A percentile compares a stretch with the other conserved stretches of the same genome.
Evolutionary conservation across 2,797 vertebrate species (phyloP).

Genomic region (Peromyscus nudipes): DNA sequence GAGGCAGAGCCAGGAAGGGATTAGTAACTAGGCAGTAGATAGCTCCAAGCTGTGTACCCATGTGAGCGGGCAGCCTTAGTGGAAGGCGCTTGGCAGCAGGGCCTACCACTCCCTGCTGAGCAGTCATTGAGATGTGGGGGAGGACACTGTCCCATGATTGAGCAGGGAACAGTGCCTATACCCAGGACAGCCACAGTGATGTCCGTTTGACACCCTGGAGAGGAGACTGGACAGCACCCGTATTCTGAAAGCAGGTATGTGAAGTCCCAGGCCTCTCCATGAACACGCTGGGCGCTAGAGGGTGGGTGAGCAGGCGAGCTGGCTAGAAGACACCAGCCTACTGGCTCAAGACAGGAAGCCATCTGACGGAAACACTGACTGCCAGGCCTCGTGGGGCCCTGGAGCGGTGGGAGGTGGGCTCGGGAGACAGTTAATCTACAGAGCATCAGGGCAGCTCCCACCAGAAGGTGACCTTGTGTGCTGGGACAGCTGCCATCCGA

Average conservation of each 20-base stretch:
- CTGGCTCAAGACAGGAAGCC: slow-evolving; percentile 78
- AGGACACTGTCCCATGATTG: neutral
- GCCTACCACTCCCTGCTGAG: slow-evolving; percentile 56
- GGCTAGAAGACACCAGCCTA: slow-evolving; percentile 49
- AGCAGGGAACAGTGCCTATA: neutral
- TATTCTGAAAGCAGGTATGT: neutral
- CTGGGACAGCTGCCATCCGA: slow-evolving; percentile 78
- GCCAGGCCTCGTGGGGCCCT: slow-evolving; percentile 68
- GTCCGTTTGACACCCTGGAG: slow-evolving; percentile 22
- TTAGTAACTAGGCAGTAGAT: slow-evolving; percentile 84
- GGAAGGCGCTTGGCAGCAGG: slow-evolving; percentile 71
- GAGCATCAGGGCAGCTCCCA: slow-evolving; percentile 62
- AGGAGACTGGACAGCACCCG: slow-evolving; percentile 40
- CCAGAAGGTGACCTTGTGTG: slow-evolving; percentile 84
- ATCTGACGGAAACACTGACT: slow-evolving; percentile 77
- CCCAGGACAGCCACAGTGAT: neutral
- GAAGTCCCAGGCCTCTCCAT: neutral
- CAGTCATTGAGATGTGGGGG: slow-evolving; percentile 14
- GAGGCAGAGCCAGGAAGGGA: slow-evolving; percentile 81
- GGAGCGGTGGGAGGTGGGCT: neutral
- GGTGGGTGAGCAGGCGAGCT: slow-evolving; percentile 22
- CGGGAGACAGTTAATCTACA: slow-evolving; percentile 74
- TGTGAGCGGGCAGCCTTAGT: slow-evolving; percentile 34
- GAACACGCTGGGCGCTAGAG: neutral
- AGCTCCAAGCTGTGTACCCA: slow-evolving; percentile 66